Evolutionary conservation across 1,140 invertebrate species (phyloP).

Genomic region (Rhagoletis pomonella): DNA sequence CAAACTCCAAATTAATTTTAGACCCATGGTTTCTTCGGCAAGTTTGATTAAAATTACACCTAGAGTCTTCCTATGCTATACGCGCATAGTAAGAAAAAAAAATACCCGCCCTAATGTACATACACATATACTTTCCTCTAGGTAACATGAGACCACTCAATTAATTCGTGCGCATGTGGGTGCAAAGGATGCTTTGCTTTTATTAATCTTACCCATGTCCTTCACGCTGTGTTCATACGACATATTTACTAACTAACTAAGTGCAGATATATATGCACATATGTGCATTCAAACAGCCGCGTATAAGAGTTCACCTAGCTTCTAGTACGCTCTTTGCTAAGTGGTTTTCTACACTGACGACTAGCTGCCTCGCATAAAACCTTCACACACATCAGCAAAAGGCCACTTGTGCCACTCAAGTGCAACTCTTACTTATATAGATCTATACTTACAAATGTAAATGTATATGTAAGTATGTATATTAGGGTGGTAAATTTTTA

Average conservation of each 20-base stretch:
- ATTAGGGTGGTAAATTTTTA: too few species aligned
- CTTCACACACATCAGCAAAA: slow-evolving; percentile 14
- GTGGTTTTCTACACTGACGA: slow-evolving; percentile 36
- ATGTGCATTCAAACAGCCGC: neutral
- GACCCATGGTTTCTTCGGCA: too few species aligned
- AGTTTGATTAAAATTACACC: too few species aligned
- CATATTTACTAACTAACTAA: slow-evolving; percentile 9
- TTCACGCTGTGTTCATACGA: neutral
- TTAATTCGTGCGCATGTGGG: neutral
- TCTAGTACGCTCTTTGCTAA: neutral
- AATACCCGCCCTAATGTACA: too few species aligned
- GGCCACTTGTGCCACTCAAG: slow-evolving; percentile 28
- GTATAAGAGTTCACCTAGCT: neutral
- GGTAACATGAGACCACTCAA: too few species aligned
- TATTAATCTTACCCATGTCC: slow-evolving; percentile 21
- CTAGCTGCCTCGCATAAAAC: slow-evolving; percentile 2
- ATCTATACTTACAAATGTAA: too few species aligned
- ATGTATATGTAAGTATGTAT: too few species aligned
- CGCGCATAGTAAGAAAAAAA: too few species aligned
- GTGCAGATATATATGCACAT: neutral
- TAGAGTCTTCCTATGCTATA: too few species aligned
- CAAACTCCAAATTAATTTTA: too few species aligned
- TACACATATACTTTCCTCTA: too few species aligned
- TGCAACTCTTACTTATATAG: neutral
- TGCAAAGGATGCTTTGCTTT: neutral